Evolutionary conservation across 1,140 invertebrate species (phyloP).

Genomic region (Chironomus tepperi): DNA sequence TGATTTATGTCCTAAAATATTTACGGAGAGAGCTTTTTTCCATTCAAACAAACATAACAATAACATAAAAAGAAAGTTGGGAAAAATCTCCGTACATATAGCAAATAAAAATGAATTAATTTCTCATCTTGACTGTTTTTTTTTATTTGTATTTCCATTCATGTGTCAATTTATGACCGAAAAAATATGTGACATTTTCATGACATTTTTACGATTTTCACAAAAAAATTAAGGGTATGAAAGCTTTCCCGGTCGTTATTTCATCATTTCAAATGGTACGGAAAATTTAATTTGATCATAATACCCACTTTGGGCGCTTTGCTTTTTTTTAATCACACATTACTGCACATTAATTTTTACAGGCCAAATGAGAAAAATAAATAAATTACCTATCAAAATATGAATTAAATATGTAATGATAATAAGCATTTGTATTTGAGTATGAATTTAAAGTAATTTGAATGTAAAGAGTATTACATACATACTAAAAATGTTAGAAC

Average conservation of each 20-base stretch:
- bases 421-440: too few species aligned
- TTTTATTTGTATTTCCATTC: neutral
- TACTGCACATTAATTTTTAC: too few species aligned
- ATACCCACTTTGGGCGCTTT: neutral
- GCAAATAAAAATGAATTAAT: neutral
- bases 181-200: neutral
- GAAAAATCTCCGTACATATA: neutral
- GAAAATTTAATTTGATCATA: neutral
- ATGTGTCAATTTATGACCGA: constrained; percentile 1
- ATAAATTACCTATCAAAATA: too few species aligned
- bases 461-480: too few species aligned
- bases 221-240: neutral
- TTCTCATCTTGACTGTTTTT: neutral
- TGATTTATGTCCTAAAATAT: too few species aligned
- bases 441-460: too few species aligned
- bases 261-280: neutral
- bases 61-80: neutral
- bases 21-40: too few species aligned
- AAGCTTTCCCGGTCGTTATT: too few species aligned
- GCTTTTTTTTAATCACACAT: too few species aligned
- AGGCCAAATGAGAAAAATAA: too few species aligned
- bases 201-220: neutral
- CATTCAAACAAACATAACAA: neutral
- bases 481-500: neutral
- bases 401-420: too few species aligned